Evolutionary conservation across 2,113 vertebrate species (phyloP), one percentile per base, ranked within the genome.

Genomic region (Trematomus loennbergii): DNA sequence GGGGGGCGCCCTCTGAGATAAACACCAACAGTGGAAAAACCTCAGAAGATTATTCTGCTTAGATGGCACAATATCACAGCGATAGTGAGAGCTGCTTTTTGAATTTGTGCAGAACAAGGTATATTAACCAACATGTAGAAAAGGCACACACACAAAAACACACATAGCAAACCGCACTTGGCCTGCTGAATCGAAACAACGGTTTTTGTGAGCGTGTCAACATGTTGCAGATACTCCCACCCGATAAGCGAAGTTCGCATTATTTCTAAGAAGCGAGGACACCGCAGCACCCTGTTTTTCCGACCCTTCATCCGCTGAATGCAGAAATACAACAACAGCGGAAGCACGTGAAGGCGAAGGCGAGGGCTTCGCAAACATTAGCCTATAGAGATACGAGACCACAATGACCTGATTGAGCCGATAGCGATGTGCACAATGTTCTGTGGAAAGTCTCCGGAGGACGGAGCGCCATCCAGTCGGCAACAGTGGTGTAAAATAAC

Each of bases 251-350:
- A 77, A 84, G 11, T 80, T 86, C 69, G 55, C 77, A 93, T 89
- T 93, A 92, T 95, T 95, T 94, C 94, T 93, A 83, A 93, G 94
- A 95, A 94, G 62, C 81, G 2, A 87, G 70, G 58, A 61, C 85
- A 87, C 91, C 89, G 87, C 94, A 91, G 72, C 84, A 72, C 82
- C 59, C 70, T 81, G 62, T 78, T 87, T 67, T 92, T 92, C 92
- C 83, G 69, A 85, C 78, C 58, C 71, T 49, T 85, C 87, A 90
- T 93, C 91, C 92, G 90, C 83, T 70, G 53, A 84, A 78, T 52
- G 25, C 72, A 61, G 81, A 72, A 84, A 87, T 85, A 89, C 82
- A 87, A 89, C 79, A 48, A 36, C 70, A 45, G 63, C 68, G 58
- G 82, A 91, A 84, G 52, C 52, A 3, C 22, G 59, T 81, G 7